Evolutionary conservation across 2,797 vertebrate species (phyloP).

Genomic region (Sternarchorhynchus goeldii): DNA sequence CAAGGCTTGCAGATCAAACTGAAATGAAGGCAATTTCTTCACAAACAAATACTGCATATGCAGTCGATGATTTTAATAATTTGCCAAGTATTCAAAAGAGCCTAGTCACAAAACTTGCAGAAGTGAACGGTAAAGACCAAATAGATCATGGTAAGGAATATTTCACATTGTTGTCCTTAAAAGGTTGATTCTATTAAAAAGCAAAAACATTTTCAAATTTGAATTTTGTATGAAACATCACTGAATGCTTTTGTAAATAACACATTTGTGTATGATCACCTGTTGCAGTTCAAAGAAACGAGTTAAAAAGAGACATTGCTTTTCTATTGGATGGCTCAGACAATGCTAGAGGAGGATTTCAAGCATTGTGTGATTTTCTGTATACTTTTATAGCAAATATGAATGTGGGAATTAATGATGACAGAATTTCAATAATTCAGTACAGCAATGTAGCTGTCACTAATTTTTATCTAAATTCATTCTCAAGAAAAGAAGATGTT

Average conservation of each 20-base stretch:
- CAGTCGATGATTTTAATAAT: slow-evolving; percentile 67
- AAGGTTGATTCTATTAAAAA: not conserved
- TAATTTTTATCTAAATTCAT: slow-evolving; percentile 71
- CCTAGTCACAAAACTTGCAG: slow-evolving; percentile 58
- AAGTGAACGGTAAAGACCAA: slow-evolving; percentile 53
- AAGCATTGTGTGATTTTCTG: slow-evolving; percentile 64
- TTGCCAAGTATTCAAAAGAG: slow-evolving; percentile 63
- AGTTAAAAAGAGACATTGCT: slow-evolving; percentile 62
- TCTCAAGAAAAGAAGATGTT: slow-evolving; percentile 63
- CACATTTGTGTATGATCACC: slow-evolving; percentile 23
- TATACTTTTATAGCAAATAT: slow-evolving; percentile 61
- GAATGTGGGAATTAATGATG: slow-evolving; percentile 59
- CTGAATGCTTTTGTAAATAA: not conserved
- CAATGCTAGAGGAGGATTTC: slow-evolving; percentile 64
- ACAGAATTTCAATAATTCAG: slow-evolving; percentile 68
- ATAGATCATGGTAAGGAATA: slow-evolving; percentile 63
- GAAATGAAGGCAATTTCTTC: slow-evolving; percentile 71
- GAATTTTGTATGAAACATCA: not conserved
- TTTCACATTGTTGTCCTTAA: not conserved
- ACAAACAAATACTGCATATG: slow-evolving; percentile 60
- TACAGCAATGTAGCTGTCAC: slow-evolving; percentile 64
- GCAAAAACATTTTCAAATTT: not conserved
- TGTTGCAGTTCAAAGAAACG: slow-evolving; percentile 49
- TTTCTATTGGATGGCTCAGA: slow-evolving; percentile 72
- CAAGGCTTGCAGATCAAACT: slow-evolving; percentile 62